A percentile compares a stretch with the other conserved stretches of the same genome.
phyloP scores from a whole-genome alignment of 1,140 invertebrate species.

The Carcinoscorpius rotundicauda region DNA sequence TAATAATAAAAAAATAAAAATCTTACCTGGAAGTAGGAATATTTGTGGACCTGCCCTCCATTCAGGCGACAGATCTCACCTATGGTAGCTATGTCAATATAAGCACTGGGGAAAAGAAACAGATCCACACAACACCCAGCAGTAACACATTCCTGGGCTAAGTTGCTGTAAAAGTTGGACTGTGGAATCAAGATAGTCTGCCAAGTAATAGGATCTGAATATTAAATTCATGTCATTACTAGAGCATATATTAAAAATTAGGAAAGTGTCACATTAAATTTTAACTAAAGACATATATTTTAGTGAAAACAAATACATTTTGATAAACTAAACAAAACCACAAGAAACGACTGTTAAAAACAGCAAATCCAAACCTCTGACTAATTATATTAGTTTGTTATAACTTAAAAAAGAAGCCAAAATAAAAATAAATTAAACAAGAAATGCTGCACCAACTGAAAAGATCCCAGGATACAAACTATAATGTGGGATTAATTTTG shows the following conservation, averaged over 20 bases:
- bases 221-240: neutral
- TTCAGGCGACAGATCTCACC: conserved; percentile 22
- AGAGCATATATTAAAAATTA: neutral
- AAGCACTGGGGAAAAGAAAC: conserved; percentile 23
- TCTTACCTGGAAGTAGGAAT: conserved; percentile 18
- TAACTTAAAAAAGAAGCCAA: no score
- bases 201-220: neutral
- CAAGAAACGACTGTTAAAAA: no score
- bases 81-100: conserved; percentile 23
- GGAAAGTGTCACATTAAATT: neutral
- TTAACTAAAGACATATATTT: no score
- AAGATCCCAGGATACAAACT: no score
- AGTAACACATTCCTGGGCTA: conserved; percentile 23
- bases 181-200: conserved; percentile 34
- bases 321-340: no score
- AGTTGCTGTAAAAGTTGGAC: conserved; percentile 19
- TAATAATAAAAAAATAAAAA: no score
- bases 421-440: no score
- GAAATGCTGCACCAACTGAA: no score
- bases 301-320: no score
- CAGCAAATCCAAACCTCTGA: no score
- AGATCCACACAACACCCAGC: conserved; percentile 25
- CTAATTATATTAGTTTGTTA: no score
- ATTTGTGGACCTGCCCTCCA: conserved; percentile 24
- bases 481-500: no score